Conservation (phyloP, 1,140 invertebrate species). For the Pogonus chalceus region DNA sequence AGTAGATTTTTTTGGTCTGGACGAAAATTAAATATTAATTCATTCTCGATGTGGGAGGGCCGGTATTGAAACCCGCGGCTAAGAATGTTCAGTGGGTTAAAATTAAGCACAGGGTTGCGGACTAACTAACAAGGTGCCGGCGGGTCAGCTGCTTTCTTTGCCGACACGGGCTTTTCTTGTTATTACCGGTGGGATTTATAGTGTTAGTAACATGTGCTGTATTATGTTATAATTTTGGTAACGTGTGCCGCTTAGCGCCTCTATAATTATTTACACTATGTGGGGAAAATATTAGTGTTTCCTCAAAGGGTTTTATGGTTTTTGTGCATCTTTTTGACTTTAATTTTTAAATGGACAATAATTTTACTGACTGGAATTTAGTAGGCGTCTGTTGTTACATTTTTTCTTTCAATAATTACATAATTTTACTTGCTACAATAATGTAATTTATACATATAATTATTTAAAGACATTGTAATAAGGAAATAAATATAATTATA, state of each 20-base stretch:
- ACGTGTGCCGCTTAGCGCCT: background rate
- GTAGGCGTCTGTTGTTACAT: background rate
- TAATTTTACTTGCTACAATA: too few species aligned
- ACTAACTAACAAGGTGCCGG: background rate
- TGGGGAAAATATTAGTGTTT: background rate
- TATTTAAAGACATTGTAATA: too few species aligned
- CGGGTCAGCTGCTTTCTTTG: background rate
- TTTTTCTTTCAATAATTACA: too few species aligned
- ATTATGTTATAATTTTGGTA: background rate
- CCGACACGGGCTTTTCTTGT: background rate
- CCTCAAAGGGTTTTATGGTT: background rate
- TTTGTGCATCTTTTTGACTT: too few species aligned
- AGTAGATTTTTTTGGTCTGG: background rate
- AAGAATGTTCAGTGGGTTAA: background rate
- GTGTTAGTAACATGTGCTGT: background rate
- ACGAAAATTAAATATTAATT: background rate
- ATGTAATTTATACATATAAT: too few species aligned
- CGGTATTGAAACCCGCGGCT: background rate
- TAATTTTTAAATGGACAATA: background rate
- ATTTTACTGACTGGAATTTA: background rate
- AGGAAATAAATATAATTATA: too few species aligned
- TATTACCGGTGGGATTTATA: background rate
- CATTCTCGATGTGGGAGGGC: background rate
- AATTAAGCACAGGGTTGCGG: background rate
- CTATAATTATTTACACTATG: background rate